Evolutionary conservation across 1,140 invertebrate genomes (phyloP).

Genomic region (Luehdorfia chinensis): DNA sequence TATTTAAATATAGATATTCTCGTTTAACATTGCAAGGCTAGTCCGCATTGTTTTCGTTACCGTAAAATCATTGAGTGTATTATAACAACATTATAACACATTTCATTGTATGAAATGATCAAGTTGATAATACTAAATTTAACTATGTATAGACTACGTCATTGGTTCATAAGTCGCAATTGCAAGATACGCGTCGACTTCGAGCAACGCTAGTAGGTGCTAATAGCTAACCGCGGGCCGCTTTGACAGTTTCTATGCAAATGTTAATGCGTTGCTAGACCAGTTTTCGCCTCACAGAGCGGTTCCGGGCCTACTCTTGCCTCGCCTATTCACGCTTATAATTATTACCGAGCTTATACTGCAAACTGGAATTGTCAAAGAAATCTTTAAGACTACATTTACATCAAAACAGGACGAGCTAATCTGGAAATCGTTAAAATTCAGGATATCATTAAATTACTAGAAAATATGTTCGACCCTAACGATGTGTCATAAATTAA

Average conservation of each 20-base stretch:
- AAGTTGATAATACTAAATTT: too few species aligned
- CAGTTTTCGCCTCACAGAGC: conserved; percentile 59
- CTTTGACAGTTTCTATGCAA: conserved; percentile 75
- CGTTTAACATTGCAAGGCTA: too few species aligned
- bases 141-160: too few species aligned
- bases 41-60: too few species aligned
- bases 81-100: too few species aligned
- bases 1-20: too few species aligned
- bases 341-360: conserved; percentile 47
- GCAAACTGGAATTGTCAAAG: conserved; percentile 55
- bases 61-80: too few species aligned
- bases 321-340: conserved; percentile 59
- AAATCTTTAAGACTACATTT: conserved; percentile 42
- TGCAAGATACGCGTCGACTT: conserved; percentile 21
- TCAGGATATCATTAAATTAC: conserved; percentile 4
- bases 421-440: conserved; percentile 23
- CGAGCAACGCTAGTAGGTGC: conserved; percentile 47
- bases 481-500: conserved; percentile 5
- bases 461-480: neutral
- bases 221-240: conserved; percentile 58
- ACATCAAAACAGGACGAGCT: conserved; percentile 22
- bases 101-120: too few species aligned
- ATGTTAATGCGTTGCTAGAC: conserved; percentile 66
- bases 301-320: conserved; percentile 64
- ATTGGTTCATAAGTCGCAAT: too few species aligned